phyloP scores from a whole-genome alignment of 2,113 vertebrate species.

The Tauraco erythrolophus region DNA sequence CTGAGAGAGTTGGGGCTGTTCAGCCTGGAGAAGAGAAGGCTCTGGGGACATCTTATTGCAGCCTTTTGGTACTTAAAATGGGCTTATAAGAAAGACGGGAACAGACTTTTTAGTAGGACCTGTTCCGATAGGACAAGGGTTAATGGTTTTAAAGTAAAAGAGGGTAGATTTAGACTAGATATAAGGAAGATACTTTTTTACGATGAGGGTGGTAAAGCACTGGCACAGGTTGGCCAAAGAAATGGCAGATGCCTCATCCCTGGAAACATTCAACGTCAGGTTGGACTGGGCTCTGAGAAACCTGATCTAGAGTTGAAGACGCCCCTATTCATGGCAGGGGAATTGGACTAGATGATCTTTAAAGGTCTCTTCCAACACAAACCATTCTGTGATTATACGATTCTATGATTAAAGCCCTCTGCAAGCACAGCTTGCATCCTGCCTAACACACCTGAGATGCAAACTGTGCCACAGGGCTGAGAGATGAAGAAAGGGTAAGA shows the following conservation, averaged over 20 bases:
- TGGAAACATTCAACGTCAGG: not conserved
- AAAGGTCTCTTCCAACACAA: not conserved
- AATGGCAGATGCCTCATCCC: fast-evolving
- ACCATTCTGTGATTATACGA: not conserved
- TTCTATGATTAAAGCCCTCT: not conserved
- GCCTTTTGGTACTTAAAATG: not conserved
- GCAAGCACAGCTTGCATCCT: not conserved
- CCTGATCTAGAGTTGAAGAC: not conserved
- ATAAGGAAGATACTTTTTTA: not conserved
- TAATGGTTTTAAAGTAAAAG: not conserved
- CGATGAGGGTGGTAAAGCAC: fast-evolving
- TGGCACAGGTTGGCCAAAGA: not conserved
- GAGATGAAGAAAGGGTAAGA: not conserved
- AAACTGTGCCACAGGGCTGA: not conserved
- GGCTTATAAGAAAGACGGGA: not conserved
- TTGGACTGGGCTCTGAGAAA: not conserved
- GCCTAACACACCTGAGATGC: not conserved
- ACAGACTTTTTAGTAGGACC: not conserved
- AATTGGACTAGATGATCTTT: not conserved
- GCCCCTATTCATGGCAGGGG: fast-evolving
- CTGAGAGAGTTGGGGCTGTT: not conserved
- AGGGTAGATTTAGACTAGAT: not conserved
- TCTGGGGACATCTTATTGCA: fast-evolving
- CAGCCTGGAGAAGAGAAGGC: not conserved
- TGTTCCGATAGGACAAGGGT: fast-evolving